A percentile compares a stretch with the other conserved stretches of the same genome.
phyloP scores from a whole-genome alignment of 2,797 vertebrate species.

The Acipenser transmontanus region DNA sequence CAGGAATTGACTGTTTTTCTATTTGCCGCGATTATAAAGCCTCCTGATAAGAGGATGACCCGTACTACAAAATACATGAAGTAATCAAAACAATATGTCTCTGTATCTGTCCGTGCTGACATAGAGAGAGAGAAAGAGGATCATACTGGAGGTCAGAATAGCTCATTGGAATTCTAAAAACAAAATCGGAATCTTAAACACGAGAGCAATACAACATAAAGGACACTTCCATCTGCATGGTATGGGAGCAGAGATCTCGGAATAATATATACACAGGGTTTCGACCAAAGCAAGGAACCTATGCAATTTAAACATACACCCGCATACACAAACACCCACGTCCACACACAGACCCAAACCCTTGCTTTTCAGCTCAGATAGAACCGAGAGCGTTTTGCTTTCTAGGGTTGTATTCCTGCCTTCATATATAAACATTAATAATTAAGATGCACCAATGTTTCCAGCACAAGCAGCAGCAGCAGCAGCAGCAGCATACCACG shows the following conservation, averaged over 20 bases:
- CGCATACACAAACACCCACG: constrained; percentile 6
- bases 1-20: neutral
- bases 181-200: too few species aligned
- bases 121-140: neutral
- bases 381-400: constrained; percentile 11
- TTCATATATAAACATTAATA: constrained; percentile 57
- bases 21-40: too few species aligned
- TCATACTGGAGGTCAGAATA: neutral
- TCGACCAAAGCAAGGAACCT: too few species aligned
- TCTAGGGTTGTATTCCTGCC: constrained; percentile 15
- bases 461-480: constrained; percentile 25
- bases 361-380: constrained; percentile 14
- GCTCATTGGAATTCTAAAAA: neutral
- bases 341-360: neutral
- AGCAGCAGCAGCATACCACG: constrained; percentile 1
- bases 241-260: too few species aligned
- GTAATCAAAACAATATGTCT: too few species aligned
- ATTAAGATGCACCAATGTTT: constrained; percentile 48
- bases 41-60: too few species aligned
- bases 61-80: too few species aligned
- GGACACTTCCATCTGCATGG: too few species aligned
- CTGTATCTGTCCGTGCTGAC: neutral
- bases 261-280: too few species aligned
- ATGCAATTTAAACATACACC: constrained; percentile 11
- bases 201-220: too few species aligned